phyloP scores from a whole-genome alignment of 2,797 vertebrate genomes.

The Galagoides demidoff region DNA sequence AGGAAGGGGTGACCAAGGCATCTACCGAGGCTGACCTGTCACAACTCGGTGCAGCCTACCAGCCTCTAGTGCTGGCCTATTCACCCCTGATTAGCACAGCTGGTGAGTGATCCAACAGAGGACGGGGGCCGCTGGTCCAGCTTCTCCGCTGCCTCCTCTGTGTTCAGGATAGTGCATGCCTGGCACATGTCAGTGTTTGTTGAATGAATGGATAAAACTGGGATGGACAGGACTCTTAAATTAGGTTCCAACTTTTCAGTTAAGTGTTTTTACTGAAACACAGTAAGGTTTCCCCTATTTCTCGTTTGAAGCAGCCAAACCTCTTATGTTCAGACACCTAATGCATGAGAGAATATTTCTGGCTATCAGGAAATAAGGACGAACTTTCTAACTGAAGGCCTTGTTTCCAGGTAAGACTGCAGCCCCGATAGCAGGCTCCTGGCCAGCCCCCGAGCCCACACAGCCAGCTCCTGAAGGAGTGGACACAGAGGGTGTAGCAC shows the following conservation, averaged over 20 bases:
- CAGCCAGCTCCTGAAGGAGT: rapidly evolving
- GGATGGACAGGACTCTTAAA: too few species aligned
- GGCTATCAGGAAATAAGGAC: neutral
- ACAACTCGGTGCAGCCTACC: neutral
- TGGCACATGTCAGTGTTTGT: rapidly evolving
- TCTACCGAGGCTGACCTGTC: neutral
- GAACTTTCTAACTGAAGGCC: neutral
- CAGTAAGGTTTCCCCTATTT: neutral
- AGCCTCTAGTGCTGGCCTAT: neutral
- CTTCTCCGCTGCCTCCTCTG: rapidly evolving
- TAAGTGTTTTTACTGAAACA: neutral
- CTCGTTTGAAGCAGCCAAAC: neutral
- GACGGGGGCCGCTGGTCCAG: too few species aligned
- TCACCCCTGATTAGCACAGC: neutral
- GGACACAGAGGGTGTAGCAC: neutral
- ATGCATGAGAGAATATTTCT: neutral
- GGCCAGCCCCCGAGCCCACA: rapidly evolving
- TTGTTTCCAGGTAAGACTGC: neutral
- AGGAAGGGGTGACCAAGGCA: too few species aligned
- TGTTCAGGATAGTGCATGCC: neutral
- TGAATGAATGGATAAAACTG: neutral
- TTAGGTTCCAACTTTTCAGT: neutral
- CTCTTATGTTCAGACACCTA: neutral
- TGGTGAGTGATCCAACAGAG: neutral
- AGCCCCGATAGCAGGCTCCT: rapidly evolving